Base-by-base conservation (phyloP, 2,113 vertebrate species). In the Caracal caracal region DNA sequence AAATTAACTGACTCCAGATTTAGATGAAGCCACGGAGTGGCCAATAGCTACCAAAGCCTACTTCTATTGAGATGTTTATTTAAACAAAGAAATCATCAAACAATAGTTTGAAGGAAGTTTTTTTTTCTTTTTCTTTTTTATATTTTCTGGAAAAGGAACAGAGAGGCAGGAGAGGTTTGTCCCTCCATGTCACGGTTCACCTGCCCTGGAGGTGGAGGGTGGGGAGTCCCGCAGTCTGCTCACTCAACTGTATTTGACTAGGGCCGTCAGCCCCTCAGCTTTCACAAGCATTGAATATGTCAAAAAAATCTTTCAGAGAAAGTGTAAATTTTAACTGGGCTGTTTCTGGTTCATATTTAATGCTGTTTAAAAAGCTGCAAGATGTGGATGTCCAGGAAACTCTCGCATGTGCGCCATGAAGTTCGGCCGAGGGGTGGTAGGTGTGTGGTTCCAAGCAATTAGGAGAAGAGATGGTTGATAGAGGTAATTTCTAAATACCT, bases 201-300 rank as follows among this genome's bases (percentile, higher is more conserved):
- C 98, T 99, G 98, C 98, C 97, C 97, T 97, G 98, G 97, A 98
- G 98, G 98, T 99, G 98, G 98, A 98, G 98, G 96, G 96, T 98
- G 97, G 73, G 98, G 98, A 98, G 98, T 96, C 98, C 97, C 96
- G 98, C 98, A 98, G 98, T 96, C 99, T 99, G 99, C 98, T 99
- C 99, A 99, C 98, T 99, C 99, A 99, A 99, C 98, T 99, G 99
- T 98, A 99, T 98, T 98, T 98, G 98, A 99, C 98, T 98, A 97
- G 98, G 98, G 98, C 99, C 98, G 98, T 99, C 98, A 99, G 98
- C 98, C 97, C 97, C 98, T 99, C 98, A 98, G 98, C 98, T 98
- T 98, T 98, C 99, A 99, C 98, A 98, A 97, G 98, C 99, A 98
- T 96, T 98, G 98, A 98, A 98, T 98, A 98, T 99, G 99, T 99